Conservation (phyloP, 2,888 invertebrate species). For the Pyrochroa serraticornis region DNA sequence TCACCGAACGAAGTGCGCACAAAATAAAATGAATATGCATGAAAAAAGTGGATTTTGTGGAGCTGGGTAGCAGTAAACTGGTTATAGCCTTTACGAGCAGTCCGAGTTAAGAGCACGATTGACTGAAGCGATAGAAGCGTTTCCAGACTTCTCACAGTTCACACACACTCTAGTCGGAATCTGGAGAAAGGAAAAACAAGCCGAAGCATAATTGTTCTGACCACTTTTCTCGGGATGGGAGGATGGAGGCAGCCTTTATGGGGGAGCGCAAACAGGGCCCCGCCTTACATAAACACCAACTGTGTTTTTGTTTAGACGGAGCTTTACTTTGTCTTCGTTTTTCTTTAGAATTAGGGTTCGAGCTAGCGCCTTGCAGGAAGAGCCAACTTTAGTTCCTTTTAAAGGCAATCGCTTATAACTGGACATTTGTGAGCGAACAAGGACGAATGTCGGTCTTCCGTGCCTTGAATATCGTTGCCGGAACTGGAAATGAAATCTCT, state of each 20-base stretch:
- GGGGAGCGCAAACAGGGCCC: slow-evolving; percentile 38
- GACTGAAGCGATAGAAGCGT: slow-evolving; percentile 37
- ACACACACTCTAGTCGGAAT: slow-evolving; percentile 32
- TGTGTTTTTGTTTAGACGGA: slow-evolving; percentile 45
- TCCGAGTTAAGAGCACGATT: slow-evolving; percentile 33
- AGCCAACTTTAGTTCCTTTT: slow-evolving; percentile 37
- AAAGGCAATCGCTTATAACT: slow-evolving; percentile 49
- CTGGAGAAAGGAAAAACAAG: slow-evolving; percentile 40
- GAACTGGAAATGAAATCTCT: slow-evolving; percentile 51
- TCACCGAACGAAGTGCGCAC: slow-evolving; percentile 6
- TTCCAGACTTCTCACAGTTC: slow-evolving; percentile 31
- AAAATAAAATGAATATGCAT: slow-evolving; percentile 29
- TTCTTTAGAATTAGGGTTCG: slow-evolving; percentile 39
- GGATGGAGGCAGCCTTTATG: slow-evolving; percentile 32
- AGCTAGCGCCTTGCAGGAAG: slow-evolving; percentile 28
- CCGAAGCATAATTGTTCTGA: slow-evolving; percentile 45
- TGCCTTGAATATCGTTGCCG: slow-evolving; percentile 47
- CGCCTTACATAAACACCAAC: slow-evolving; percentile 49
- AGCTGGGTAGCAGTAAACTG: slow-evolving; percentile 30
- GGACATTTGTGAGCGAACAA: slow-evolving; percentile 47
- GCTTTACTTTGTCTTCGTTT: slow-evolving; percentile 43
- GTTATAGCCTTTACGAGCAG: slow-evolving; percentile 34
- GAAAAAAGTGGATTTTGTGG: slow-evolving; percentile 19
- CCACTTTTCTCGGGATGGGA: slow-evolving; percentile 39
- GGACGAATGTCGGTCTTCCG: slow-evolving; percentile 47